Base-by-base conservation (phyloP, 2,888 invertebrate genomes). In the Drosophila emarginata region DNA sequence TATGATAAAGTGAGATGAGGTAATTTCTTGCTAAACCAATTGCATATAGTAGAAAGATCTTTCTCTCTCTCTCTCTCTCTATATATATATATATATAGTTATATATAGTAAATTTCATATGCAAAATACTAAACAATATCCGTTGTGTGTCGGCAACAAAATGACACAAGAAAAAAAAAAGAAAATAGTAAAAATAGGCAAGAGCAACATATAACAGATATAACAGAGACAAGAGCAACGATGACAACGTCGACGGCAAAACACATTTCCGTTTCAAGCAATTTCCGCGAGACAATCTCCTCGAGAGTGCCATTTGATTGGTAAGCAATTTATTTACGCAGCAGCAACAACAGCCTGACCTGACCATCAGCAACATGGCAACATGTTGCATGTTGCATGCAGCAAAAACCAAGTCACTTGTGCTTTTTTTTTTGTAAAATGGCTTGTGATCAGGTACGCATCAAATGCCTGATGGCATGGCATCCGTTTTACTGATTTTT, bases 401-500 rank as follows among this genome's bases (percentile, higher is more conserved):
- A 54, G 59, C 51, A 26, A 58, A 67, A 53, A 50, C n/a, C n/a
- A 36, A 32, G 15, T 15, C 26, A 5, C 6, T 26, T 1, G 3
- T 26, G 3, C 4, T 4, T 26, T 6, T 23, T 53, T 52, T 50
- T 53, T 58, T 74, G 65, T 67, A 21, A 7, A 36, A 64, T 70
- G 68, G 32, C 32, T 32, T 78, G 69, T 69, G 80, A 78, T 76
- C 67, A 76, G 69, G 66, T 64, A 68, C 63, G 69, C 78, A 78
- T 76, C 77, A 77, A 72, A 70, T 76, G 28, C 36, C 40, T 40
- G 26, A 32, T 28, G 15, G 28, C 32, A 26, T 28, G 32, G 85
- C 87, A 88, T 87, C 88, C 88, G 88, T 87, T 85, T 80, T 71
- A 79, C 72, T 87, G 88, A 87, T 88, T 87, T 87, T 87, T 87